A percentile compares a stretch with the other conserved stretches of the same genome.
Evolutionary conservation across 2,113 vertebrate species (phyloP).

Genomic region (Recurvirostra avosetta): DNA sequence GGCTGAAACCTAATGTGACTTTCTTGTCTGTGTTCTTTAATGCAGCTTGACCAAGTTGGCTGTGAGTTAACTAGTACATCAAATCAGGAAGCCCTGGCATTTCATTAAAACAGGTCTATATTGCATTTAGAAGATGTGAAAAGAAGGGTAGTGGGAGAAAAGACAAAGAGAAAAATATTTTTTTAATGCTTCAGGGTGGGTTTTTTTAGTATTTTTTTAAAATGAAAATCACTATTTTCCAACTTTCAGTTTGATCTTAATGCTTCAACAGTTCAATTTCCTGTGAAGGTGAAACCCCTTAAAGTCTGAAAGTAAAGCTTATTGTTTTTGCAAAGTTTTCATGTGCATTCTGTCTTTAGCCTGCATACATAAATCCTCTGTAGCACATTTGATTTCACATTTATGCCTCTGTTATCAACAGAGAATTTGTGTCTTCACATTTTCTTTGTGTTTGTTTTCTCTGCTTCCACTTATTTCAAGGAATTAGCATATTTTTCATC

Average conservation of each 20-base stretch:
- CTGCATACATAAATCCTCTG: not conserved
- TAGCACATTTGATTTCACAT: not conserved
- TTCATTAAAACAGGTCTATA: conserved; percentile 9
- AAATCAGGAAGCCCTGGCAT: conserved; percentile 17
- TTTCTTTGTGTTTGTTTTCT: not conserved
- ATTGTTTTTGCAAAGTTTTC: not conserved
- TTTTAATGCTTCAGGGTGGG: accelerated
- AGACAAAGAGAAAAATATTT: not conserved
- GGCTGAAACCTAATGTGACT: conserved; percentile 57
- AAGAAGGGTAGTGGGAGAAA: not conserved
- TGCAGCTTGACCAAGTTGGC: not conserved
- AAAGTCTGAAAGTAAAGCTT: not conserved
- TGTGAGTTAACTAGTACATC: conserved; percentile 45
- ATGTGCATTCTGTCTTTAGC: not conserved
- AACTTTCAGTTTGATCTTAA: not conserved
- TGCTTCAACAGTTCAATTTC: not conserved
- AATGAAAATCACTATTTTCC: not conserved
- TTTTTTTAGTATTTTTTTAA: not conserved
- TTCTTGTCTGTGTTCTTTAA: conserved; percentile 51
- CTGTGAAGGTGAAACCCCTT: not conserved
- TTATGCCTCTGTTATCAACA: not conserved
- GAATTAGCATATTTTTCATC: not conserved
- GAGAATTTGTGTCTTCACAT: not conserved
- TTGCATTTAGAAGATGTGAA: not conserved
- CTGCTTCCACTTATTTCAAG: not conserved